These are phyloP conservation scores for Agrochola lota DNA, from an alignment of 2,888 invertebrate genomes.

Conservation along the genomic window DNA sequence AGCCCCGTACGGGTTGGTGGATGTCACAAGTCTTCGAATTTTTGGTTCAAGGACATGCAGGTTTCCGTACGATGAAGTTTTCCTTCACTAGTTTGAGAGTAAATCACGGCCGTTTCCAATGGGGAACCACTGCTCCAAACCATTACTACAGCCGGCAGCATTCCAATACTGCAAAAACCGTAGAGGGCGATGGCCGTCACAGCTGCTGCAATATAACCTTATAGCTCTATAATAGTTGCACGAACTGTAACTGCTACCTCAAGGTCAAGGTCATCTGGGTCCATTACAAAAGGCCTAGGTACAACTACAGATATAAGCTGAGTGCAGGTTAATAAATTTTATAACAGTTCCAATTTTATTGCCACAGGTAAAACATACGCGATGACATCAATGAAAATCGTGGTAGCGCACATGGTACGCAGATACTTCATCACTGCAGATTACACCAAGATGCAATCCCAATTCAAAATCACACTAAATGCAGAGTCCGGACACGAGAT, in stretches of 20 bases:
- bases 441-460: conserved; percentile 7
- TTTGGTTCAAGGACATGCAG: background rate
- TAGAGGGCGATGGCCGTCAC: too few species aligned
- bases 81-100: too few species aligned
- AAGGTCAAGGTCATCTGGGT: too few species aligned
- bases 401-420: background rate
- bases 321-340: background rate
- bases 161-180: too few species aligned
- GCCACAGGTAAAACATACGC: conserved; percentile 11
- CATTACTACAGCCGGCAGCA: too few species aligned
- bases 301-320: background rate
- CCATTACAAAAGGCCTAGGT: background rate
- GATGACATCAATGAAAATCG: conserved; percentile 8
- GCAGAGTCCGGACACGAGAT: background rate
- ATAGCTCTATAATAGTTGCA: too few species aligned
- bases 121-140: too few species aligned
- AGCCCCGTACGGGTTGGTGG: too few species aligned
- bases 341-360: background rate
- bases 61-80: background rate
- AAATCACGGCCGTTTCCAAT: too few species aligned
- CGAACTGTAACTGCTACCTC: too few species aligned
- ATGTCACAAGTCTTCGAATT: background rate
- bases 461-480: background rate
- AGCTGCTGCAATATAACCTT: too few species aligned
- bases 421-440: conserved; percentile 10